A percentile compares a stretch with the other conserved stretches of the same genome.
These are phyloP conservation scores for Parascotia fuliginaria DNA, from an alignment of 2,888 invertebrate genomes.

Conservation along the genomic window DNA sequence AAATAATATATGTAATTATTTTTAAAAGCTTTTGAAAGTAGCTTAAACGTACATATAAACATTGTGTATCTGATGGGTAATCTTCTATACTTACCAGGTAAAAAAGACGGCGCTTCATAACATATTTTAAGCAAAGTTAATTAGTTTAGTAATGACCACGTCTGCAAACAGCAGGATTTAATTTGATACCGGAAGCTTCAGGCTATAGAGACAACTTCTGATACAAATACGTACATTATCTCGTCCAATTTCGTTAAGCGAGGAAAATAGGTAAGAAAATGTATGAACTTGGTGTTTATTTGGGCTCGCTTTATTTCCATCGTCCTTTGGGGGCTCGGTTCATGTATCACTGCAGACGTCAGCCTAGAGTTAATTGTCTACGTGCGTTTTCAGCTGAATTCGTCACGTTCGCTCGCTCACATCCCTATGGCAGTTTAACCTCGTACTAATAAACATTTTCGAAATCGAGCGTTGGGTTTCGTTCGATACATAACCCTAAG, in stretches of 20 bases:
- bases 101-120: no score
- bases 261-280: constrained; percentile 54
- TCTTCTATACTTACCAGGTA: no score
- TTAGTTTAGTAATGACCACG: not conserved
- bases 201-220: constrained; percentile 34
- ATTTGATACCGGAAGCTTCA: constrained; percentile 17
- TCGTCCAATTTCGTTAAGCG: constrained; percentile 43
- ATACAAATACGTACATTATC: constrained; percentile 38
- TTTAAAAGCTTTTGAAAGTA: no score
- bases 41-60: no score
- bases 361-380: constrained; percentile 77
- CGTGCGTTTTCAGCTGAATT: constrained; percentile 76
- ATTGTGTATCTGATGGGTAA: no score
- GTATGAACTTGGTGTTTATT: constrained; percentile 64
- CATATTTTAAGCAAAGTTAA: no score
- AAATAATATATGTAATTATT: no score
- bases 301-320: constrained; percentile 62
- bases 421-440: constrained; percentile 43
- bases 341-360: constrained; percentile 77
- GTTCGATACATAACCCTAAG: constrained; percentile 21
- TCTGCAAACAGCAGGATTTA: constrained; percentile 19
- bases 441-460: constrained; percentile 56
- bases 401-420: constrained; percentile 66
- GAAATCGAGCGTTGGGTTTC: constrained; percentile 36
- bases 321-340: constrained; percentile 58